These are phyloP conservation scores for Tineola bisselliella DNA, from an alignment of 2,888 invertebrate genomes.

Conservation along the genomic window DNA sequence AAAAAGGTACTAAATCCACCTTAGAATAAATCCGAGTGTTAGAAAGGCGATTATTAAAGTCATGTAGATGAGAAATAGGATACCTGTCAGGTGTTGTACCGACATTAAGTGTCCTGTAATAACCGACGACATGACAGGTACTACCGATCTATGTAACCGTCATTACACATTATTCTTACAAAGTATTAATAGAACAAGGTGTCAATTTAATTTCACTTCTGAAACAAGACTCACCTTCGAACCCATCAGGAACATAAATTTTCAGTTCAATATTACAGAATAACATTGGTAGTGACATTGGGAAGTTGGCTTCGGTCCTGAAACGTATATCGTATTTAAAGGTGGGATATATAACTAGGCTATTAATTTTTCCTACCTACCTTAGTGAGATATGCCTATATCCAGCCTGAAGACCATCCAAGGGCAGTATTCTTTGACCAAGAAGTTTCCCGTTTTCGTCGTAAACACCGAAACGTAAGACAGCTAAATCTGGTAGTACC, in stretches of 20 bases:
- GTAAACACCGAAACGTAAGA: slow-evolving; percentile 91
- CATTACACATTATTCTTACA: no score
- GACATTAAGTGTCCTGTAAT: no score
- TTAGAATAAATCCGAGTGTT: no score
- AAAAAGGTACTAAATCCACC: no score
- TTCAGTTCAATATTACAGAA: slow-evolving; percentile 99
- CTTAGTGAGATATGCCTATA: slow-evolving; percentile 91
- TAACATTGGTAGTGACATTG: slow-evolving; percentile 98
- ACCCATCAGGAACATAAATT: slow-evolving; percentile 99
- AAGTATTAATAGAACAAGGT: no score
- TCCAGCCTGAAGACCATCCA: slow-evolving; percentile 94
- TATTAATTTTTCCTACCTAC: no score
- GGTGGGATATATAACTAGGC: no score
- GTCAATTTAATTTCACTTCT: background rate
- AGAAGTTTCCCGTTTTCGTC: slow-evolving; percentile 92
- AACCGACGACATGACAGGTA: no score
- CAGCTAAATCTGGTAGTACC: slow-evolving; percentile 92
- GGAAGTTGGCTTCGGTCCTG: slow-evolving; percentile 97
- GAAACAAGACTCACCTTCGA: slow-evolving; percentile 75
- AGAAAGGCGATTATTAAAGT: no score
- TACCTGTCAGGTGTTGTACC: no score
- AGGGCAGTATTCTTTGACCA: slow-evolving; percentile 90
- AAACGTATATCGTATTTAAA: background rate
- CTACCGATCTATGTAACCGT: no score
- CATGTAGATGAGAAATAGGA: no score